These are phyloP conservation scores for Ianthella basta DNA, from an alignment of 37 sponge, comb jelly and placozoan genomes.

Conservation along the genomic window DNA sequence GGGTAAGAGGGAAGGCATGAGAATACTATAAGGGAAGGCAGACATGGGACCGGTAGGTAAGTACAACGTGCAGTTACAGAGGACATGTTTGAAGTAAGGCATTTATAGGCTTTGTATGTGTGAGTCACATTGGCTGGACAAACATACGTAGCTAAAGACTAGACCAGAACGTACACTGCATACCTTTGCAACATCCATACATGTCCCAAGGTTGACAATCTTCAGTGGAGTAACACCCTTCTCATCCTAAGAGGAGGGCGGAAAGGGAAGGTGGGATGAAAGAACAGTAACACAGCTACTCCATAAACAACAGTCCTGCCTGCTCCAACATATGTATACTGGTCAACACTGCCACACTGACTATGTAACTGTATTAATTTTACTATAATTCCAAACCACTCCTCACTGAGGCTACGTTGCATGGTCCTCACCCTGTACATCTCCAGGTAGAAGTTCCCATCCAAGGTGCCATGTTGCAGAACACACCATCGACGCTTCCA, in stretches of 20 bases:
- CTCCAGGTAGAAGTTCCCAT: slow-evolving; percentile 49
- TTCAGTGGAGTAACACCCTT: background rate
- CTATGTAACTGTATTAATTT: no score
- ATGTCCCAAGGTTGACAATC: slow-evolving; percentile 46
- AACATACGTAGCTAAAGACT: background rate
- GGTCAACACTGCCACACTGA: no score
- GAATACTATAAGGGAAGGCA: no score
- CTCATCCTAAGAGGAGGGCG: background rate
- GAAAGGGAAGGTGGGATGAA: background rate
- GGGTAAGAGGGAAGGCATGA: background rate
- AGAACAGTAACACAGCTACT: background rate
- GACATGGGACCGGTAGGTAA: background rate
- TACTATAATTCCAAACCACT: no score
- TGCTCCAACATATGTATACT: no score
- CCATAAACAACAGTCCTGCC: background rate
- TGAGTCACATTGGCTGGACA: background rate
- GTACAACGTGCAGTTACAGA: background rate
- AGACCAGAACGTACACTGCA: background rate
- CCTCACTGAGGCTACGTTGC: no score
- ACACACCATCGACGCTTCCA: slow-evolving; percentile 60
- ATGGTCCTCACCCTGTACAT: slow-evolving; percentile 62
- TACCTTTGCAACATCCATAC: slow-evolving; percentile 60
- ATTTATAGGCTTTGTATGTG: background rate
- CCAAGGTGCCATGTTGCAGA: slow-evolving; percentile 40
- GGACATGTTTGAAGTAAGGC: background rate